Conservation (phyloP, 2,113 vertebrate genomes). For the Platysternon megacephalum region DNA sequence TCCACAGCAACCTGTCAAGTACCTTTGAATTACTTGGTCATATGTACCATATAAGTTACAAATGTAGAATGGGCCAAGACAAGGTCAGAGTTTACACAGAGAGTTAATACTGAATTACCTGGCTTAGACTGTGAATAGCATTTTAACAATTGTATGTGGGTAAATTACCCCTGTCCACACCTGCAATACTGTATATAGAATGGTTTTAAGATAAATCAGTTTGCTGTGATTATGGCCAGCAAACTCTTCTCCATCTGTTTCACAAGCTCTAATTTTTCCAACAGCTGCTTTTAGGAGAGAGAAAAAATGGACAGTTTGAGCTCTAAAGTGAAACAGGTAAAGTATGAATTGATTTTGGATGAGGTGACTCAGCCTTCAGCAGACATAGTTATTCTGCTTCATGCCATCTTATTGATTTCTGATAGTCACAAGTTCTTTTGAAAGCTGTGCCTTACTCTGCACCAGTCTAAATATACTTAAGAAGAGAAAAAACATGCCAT, state of each 20-base stretch:
- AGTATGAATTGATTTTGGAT: not conserved
- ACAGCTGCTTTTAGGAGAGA: not conserved
- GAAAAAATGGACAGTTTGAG: not conserved
- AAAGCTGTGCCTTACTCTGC: not conserved
- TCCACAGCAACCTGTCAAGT: accelerated
- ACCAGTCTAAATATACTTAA: accelerated
- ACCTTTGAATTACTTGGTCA: not conserved
- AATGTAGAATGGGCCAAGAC: accelerated
- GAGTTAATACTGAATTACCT: accelerated
- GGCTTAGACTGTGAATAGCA: not conserved
- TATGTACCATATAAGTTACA: not conserved
- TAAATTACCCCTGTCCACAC: not conserved
- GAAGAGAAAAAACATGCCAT: not conserved
- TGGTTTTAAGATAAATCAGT: not conserved
- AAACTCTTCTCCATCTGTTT: accelerated
- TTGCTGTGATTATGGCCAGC: accelerated
- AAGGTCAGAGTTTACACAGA: accelerated
- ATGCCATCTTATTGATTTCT: not conserved
- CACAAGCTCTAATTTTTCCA: not conserved
- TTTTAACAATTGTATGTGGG: not conserved
- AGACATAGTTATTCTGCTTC: not conserved
- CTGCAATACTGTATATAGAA: accelerated
- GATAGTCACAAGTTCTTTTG: not conserved
- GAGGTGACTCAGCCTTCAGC: not conserved
- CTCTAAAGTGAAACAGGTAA: not conserved